Evolutionary conservation across 2,888 invertebrate species (phyloP), one percentile per base, ranked within the genome.

Genomic region (Amiota minor): DNA sequence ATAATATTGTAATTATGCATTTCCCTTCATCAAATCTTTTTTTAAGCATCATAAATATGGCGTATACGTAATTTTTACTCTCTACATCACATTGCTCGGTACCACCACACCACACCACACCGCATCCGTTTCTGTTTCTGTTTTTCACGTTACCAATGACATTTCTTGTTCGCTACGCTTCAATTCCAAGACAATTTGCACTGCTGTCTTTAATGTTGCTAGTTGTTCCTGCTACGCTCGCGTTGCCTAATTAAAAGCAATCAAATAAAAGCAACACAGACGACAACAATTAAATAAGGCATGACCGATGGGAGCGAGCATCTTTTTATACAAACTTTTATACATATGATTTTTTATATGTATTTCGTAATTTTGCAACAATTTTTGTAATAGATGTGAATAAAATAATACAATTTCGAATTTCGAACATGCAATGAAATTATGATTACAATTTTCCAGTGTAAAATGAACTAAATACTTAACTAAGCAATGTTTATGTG

Each of bases 1-100:
- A 35, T 35, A 35, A 84, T 88, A 83, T 61, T 16, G 80, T 82
- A 83, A 86, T 88, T 86, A 86, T 86, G 35, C 83, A 85, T 85
- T 87, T 86, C 84, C 86, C 83, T 80, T 80, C 81, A 80, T 81
- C 79, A 81, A 56, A 23, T 23, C 23, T 23, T 23, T 23, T 23
- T 23, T 23, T 23, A 23, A 35, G 35, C 35, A 35, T 76, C 59
- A 80, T 81, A 80, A 79, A 81, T 80, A 81, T 75, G 80, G 77
- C 76, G 75, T 79, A 75, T 79, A 72, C 80, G 73, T 73, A 16
- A 20, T 49, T 18, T 23, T 67, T 20, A 18, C 49, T 16, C 46
- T 1, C 2, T 23, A 50, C 50, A 14, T 20, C 50, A 12, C 67
- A 14, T 49, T 45, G 6, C 20, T 49, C 56, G 10, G 2, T 14